Evolutionary conservation across 2,113 vertebrate genomes (phyloP).

Genomic region (Oreochromis aureus): DNA sequence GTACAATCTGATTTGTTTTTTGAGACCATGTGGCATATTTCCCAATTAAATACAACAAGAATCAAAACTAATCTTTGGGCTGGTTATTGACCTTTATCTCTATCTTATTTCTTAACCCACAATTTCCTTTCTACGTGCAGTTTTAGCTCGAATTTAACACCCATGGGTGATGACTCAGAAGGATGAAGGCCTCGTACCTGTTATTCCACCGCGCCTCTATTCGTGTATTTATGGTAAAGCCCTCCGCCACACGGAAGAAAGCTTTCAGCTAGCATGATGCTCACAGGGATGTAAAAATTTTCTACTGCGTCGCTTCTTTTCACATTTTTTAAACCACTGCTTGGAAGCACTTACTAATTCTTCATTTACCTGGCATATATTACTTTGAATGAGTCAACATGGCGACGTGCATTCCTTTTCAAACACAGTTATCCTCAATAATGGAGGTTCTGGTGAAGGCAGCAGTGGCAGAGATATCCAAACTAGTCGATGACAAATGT

Average conservation of each 20-base stretch:
- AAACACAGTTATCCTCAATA: constrained; percentile 63
- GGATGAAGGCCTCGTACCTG: background rate
- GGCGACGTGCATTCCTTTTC: constrained; percentile 65
- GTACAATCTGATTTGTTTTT: background rate
- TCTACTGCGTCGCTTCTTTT: background rate
- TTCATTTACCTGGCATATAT: background rate
- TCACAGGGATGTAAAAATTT: constrained; percentile 23
- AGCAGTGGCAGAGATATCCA: constrained; percentile 67
- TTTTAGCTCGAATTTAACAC: background rate
- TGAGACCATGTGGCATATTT: background rate
- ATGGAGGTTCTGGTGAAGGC: constrained; percentile 70
- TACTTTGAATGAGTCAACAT: constrained; percentile 21
- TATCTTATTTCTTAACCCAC: background rate
- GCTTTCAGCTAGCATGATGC: constrained; percentile 9
- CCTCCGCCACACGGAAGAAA: constrained; percentile 53
- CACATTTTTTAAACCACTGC: background rate
- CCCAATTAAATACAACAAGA: background rate
- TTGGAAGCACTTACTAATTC: background rate
- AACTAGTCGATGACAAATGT: constrained; percentile 70
- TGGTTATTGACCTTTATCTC: background rate
- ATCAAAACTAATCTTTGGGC: background rate
- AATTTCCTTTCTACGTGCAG: background rate
- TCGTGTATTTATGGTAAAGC: constrained; percentile 34
- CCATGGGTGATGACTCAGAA: background rate
- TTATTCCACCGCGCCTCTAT: background rate